phyloP scores from a whole-genome alignment of 1,140 invertebrate species.

The Arion vulgaris region DNA sequence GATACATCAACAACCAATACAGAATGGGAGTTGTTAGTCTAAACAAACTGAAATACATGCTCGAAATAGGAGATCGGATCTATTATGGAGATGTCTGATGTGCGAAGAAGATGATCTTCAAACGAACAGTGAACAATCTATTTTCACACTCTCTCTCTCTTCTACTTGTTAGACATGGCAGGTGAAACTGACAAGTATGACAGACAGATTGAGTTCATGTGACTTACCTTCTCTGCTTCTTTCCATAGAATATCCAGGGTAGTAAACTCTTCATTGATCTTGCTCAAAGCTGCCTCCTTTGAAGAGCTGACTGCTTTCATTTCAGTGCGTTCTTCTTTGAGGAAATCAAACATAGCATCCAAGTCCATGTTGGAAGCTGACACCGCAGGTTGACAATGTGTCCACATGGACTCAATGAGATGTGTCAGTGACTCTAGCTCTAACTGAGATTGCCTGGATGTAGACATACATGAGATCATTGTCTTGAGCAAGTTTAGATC shows the following conservation, averaged over 20 bases:
- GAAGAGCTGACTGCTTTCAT: slow-evolving; percentile 33
- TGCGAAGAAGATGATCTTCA: no score
- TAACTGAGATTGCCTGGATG: slow-evolving; percentile 81
- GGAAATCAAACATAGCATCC: slow-evolving; percentile 93
- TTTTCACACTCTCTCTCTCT: no score
- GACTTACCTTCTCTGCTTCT: slow-evolving; percentile 47
- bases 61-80: no score
- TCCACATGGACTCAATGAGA: slow-evolving; percentile 84
- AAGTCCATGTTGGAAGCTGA: slow-evolving; percentile 86
- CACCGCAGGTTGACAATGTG: slow-evolving; percentile 74
- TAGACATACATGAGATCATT: no score
- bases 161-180: no score
- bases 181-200: no score
- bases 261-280: slow-evolving; percentile 63
- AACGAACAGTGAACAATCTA: no score
- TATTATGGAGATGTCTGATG: no score
- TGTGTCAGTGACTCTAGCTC: slow-evolving; percentile 83
- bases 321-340: slow-evolving; percentile 78
- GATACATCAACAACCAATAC: no score
- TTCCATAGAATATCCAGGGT: slow-evolving; percentile 57
- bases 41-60: no score
- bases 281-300: slow-evolving; percentile 54
- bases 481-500: neutral
- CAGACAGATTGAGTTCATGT: no score
- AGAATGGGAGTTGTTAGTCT: no score